A percentile compares a stretch with the other conserved stretches of the same genome.
Evolutionary conservation across 2,113 vertebrate species (phyloP).

Genomic region (Corythaeola cristata): DNA sequence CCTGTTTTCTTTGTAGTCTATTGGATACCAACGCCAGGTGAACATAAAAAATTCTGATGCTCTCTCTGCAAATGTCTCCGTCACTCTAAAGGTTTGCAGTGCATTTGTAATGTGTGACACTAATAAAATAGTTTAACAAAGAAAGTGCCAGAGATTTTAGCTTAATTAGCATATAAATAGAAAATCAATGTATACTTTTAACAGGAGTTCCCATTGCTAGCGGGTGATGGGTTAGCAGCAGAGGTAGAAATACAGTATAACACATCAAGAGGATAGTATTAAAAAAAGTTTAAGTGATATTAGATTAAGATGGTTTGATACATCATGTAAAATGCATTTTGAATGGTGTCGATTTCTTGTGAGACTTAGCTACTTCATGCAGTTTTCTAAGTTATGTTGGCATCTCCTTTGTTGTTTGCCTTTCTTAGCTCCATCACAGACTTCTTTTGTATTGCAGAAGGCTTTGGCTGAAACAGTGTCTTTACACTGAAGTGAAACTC

Average conservation of each 20-base stretch:
- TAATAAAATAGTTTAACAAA: neutral
- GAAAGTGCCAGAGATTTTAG: neutral
- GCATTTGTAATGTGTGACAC: neutral
- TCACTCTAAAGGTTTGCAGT: neutral
- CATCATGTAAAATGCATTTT: neutral
- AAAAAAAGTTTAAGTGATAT: neutral
- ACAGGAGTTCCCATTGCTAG: neutral
- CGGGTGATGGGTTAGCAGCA: neutral
- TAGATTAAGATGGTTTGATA: neutral
- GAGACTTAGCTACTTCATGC: neutral
- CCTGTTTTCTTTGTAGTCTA: neutral
- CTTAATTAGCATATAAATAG: neutral
- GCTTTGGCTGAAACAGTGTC: neutral
- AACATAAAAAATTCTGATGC: neutral
- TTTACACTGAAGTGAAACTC: neutral
- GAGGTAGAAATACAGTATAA: neutral
- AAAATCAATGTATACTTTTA: neutral
- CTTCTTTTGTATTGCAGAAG: neutral
- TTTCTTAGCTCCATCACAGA: neutral
- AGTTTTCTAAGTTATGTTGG: neutral
- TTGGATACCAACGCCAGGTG: neutral
- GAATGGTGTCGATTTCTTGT: neutral
- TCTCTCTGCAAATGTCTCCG: neutral
- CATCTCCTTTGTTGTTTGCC: neutral
- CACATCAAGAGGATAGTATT: neutral